Conservation (phyloP, 2,113 vertebrate species). For the Osmerus eperlanus region DNA sequence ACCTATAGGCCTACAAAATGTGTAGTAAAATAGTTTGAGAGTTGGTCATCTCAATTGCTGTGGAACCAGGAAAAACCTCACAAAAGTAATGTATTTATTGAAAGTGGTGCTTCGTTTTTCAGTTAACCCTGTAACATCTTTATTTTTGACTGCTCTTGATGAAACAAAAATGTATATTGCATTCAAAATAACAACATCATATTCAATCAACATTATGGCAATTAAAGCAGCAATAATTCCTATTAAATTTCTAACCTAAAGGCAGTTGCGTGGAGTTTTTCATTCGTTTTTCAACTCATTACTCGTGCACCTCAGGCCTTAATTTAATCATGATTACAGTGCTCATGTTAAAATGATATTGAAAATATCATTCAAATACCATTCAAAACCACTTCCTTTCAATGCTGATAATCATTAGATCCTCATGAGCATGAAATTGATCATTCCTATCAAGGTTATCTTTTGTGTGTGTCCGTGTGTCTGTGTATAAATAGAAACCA, state of each 20-base stretch:
- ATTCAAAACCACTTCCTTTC: neutral
- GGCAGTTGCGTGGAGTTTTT: constrained; percentile 1
- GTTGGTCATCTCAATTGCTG: too few species aligned
- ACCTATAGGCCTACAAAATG: too few species aligned
- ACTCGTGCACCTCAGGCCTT: constrained; percentile 34
- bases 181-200: constrained; percentile 47
- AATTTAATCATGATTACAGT: constrained; percentile 20
- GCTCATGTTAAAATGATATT: constrained; percentile 15
- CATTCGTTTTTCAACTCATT: constrained; percentile 30
- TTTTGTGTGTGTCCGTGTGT: neutral
- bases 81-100: neutral
- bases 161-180: constrained; percentile 25
- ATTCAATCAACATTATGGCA: constrained; percentile 48
- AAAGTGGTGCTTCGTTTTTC: neutral
- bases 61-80: too few species aligned
- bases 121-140: neutral
- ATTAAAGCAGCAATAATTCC: constrained; percentile 46
- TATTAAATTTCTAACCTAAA: constrained; percentile 33
- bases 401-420: neutral
- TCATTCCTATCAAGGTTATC: neutral
- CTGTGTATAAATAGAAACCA: constrained; percentile 29
- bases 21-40: too few species aligned
- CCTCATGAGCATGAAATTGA: neutral
- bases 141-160: constrained; percentile 6
- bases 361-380: too few species aligned